Evolutionary conservation across 2,797 vertebrate genomes (phyloP).

Genomic region (Sebastiscus albofasciatus): DNA sequence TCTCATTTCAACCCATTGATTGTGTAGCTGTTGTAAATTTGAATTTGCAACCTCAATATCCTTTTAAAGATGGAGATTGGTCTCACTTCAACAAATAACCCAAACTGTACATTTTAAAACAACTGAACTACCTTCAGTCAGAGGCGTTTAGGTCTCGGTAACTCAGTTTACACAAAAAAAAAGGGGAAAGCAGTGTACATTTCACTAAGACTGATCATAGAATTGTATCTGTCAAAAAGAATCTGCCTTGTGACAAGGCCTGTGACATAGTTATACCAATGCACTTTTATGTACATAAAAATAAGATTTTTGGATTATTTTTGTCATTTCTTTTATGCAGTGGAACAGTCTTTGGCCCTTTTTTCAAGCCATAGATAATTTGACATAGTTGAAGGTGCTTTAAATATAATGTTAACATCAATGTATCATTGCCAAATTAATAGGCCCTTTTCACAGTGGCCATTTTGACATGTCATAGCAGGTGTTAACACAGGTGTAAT

Average conservation of each 20-base stretch:
- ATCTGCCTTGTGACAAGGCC: slow-evolving; percentile 71
- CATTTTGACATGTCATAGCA: too few species aligned
- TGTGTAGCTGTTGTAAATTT: slow-evolving; percentile 62
- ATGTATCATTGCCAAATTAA: neutral
- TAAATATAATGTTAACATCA: slow-evolving; percentile 45
- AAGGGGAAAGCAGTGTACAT: slow-evolving; percentile 45
- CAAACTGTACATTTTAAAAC: slow-evolving; percentile 48
- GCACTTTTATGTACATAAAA: slow-evolving; percentile 82
- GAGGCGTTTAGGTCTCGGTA: slow-evolving; percentile 44
- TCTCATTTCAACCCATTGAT: slow-evolving; percentile 38
- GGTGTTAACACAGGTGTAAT: too few species aligned
- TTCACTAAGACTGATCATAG: slow-evolving; percentile 46
- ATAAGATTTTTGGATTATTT: slow-evolving; percentile 56
- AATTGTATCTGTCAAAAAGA: slow-evolving; percentile 61
- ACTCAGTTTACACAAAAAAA: slow-evolving; percentile 56
- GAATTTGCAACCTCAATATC: slow-evolving; percentile 69
- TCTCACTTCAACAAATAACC: slow-evolving; percentile 29
- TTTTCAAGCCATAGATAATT: slow-evolving; percentile 52
- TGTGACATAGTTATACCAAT: slow-evolving; percentile 68
- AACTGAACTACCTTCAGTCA: slow-evolving; percentile 69
- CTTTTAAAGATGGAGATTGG: slow-evolving; percentile 62
- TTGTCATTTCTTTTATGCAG: slow-evolving; percentile 62
- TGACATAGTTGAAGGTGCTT: slow-evolving; percentile 39
- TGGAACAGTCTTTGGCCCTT: slow-evolving; percentile 43
- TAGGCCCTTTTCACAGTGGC: too few species aligned